These are phyloP conservation scores for Sphaerodactylus townsendi DNA, from an alignment of 2,113 vertebrate species.

Conservation along the genomic window DNA sequence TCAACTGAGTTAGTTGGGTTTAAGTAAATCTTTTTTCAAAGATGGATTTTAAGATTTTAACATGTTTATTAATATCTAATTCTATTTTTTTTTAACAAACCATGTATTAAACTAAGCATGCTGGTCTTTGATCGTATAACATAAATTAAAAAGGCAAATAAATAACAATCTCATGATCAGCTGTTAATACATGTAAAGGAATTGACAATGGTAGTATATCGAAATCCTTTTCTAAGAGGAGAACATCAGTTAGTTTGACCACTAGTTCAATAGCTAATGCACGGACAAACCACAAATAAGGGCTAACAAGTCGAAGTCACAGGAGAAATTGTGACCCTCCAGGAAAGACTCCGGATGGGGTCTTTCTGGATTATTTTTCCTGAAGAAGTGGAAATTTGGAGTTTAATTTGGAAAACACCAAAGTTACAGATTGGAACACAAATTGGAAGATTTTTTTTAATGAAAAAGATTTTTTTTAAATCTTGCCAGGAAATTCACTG, in stretches of 20 bases:
- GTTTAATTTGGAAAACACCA: too few relatives aligned
- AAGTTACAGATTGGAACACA: background rate
- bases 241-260: background rate
- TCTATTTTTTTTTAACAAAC: too few relatives aligned
- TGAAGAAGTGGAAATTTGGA: background rate
- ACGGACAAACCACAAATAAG: background rate
- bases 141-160: too few relatives aligned
- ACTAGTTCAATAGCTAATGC: background rate
- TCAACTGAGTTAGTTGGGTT: too few relatives aligned
- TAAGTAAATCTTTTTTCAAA: too few relatives aligned
- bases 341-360: background rate
- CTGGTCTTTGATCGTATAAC: too few relatives aligned
- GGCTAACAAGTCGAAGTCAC: background rate
- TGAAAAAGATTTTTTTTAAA: too few relatives aligned
- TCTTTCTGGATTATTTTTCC: background rate
- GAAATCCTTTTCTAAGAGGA: conserved; percentile 13
- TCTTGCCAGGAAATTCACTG: background rate
- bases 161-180: conserved; percentile 17
- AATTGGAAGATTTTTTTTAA: background rate
- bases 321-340: background rate
- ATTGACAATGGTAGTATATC: background rate
- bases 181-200: background rate
- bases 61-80: too few relatives aligned
- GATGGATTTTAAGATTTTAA: too few relatives aligned
- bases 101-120: too few relatives aligned